Base-by-base conservation (phyloP, 2,888 invertebrate species). In the Drosophila colorata region DNA sequence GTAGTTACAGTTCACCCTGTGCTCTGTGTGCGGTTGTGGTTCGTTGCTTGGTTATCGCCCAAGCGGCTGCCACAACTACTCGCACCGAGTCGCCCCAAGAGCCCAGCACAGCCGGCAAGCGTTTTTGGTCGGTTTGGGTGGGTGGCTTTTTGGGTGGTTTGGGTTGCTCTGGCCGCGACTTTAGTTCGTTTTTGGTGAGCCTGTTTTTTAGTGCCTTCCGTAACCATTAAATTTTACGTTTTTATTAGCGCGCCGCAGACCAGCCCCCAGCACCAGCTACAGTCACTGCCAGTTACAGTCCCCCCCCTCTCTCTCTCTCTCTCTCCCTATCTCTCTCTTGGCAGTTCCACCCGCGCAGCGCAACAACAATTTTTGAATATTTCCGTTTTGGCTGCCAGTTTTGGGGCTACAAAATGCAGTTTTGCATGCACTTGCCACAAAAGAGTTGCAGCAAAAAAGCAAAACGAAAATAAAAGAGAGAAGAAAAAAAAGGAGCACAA, bases 191-290 rank as follows among this genome's bases (percentile, higher is more conserved):
- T 88, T 87, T 74, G 88, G 87, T 88, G 85, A 88, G 85, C 89
- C 89, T 88, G 89, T 85, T 85, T 85, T 89, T 89, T 85, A 85
- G 88, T 85, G 89, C 86, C 89, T 85, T 85, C 85, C 85, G 85
- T 89, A 82, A 89, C 85, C 85, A 88, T 85, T 85, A 85, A 85
- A 85, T 88, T 85, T 89, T 89, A 85, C 89, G 85, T 89, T 85
- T 85, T 85, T 85, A 85, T 85, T 85, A 85, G 84, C 88, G 88
- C 88, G 74, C 87, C 66, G 63, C 69, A 75, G 79, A 78, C 69
- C 63, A 59, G 48, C 14, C 14, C 13, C 40, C 31, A 13, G 31
- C 25, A 13, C 20, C 59, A 31, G 25, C 31, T 8, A 28, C 9
- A 28, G 28, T 28, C 28, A 14, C n/a, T 20, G 20, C n/a, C n/a